phyloP scores from a whole-genome alignment of 1,140 invertebrate species.

The Acarapis woodi region DNA sequence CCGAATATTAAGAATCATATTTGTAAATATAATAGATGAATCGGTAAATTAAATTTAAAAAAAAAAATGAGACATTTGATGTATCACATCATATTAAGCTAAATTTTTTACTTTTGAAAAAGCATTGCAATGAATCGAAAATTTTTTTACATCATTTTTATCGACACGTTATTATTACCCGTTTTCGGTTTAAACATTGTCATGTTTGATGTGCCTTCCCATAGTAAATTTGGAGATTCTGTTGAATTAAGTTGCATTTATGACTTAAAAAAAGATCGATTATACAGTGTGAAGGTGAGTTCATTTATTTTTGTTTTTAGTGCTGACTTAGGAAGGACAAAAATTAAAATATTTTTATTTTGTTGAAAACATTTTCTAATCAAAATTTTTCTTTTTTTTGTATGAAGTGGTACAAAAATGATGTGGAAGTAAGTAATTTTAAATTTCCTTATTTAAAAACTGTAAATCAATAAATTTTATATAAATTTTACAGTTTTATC shows the following conservation, averaged over 20 bases:
- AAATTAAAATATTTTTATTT: neutral
- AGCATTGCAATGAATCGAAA: too few relatives aligned
- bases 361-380: neutral
- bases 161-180: too few relatives aligned
- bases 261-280: constrained; percentile 13
- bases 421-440: constrained; percentile 11
- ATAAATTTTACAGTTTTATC: constrained; percentile 10
- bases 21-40: too few relatives aligned
- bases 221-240: constrained; percentile 13
- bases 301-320: neutral
- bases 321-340: neutral
- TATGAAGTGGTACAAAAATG: constrained; percentile 12
- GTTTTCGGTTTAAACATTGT: too few relatives aligned
- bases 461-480: constrained; percentile 4
- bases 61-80: too few relatives aligned
- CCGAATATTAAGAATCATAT: too few relatives aligned
- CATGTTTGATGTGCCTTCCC: constrained; percentile 13
- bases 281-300: constrained; percentile 14
- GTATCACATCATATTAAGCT: too few relatives aligned
- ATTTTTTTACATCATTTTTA: too few relatives aligned
- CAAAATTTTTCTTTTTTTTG: neutral
- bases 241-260: constrained; percentile 14
- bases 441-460: neutral
- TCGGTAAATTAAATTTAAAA: too few relatives aligned
- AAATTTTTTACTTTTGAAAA: too few relatives aligned